Conservation (phyloP, 2,888 invertebrate genomes). For the Tetragonisca angustula region DNA sequence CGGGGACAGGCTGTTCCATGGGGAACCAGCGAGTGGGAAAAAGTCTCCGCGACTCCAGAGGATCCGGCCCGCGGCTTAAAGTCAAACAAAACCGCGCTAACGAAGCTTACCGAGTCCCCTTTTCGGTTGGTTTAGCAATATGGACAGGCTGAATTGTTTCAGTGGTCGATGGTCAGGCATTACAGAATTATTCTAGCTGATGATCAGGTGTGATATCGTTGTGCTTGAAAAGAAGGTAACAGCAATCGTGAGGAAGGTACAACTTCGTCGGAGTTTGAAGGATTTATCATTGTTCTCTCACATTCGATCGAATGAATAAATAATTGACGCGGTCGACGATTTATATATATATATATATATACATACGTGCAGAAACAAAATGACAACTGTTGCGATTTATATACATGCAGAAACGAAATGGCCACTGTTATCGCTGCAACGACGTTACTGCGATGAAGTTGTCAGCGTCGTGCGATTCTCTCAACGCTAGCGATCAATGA, state of each 20-base stretch:
- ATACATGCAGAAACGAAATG: no score
- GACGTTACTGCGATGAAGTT: no score
- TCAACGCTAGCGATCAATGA: no score
- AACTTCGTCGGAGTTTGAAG: background rate
- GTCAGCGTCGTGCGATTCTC: no score
- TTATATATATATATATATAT: no score
- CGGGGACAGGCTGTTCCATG: background rate
- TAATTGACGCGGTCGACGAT: no score
- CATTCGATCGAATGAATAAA: no score
- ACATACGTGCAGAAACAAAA: no score
- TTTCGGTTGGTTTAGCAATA: background rate
- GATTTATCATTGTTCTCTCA: background rate
- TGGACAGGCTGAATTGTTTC: background rate
- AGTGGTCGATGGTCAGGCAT: background rate
- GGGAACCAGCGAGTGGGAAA: background rate
- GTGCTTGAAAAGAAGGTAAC: background rate
- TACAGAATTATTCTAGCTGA: background rate
- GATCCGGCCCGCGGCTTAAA: background rate
- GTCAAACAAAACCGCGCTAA: background rate
- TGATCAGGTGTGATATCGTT: background rate
- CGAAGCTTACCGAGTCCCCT: background rate
- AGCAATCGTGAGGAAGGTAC: no score
- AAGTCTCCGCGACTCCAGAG: background rate
- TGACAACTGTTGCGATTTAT: no score
- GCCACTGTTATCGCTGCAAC: no score